A percentile compares a stretch with the other conserved stretches of the same genome.
phyloP scores from a whole-genome alignment of 2,888 invertebrate species.

The Lathronympha strigana region DNA sequence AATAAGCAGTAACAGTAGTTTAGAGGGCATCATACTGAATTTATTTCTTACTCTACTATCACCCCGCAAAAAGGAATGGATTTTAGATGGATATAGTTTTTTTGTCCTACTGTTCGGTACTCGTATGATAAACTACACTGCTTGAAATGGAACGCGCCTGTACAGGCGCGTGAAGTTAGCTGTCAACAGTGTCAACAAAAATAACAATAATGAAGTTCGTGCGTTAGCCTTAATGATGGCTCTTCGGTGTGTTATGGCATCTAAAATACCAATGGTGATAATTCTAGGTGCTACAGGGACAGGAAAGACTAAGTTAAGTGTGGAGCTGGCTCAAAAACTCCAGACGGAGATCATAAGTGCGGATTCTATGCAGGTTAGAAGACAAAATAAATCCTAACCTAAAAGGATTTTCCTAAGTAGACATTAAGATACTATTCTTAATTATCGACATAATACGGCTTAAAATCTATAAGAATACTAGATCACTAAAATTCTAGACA shows the following conservation, averaged over 20 bases:
- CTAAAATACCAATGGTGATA: constrained; percentile 89
- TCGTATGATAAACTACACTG: constrained; percentile 10
- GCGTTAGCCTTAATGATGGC: constrained; percentile 68
- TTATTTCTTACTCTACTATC: too few species aligned
- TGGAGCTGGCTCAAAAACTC: constrained; percentile 94
- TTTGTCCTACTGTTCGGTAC: too few species aligned
- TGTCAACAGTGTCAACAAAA: constrained; percentile 50
- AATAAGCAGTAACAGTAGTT: too few species aligned
- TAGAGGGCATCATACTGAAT: too few species aligned
- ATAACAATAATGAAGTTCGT: constrained; percentile 78
- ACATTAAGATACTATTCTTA: not conserved
- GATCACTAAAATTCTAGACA: not conserved
- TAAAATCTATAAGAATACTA: not conserved
- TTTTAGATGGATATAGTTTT: too few species aligned
- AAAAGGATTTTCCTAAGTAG: constrained; percentile 47
- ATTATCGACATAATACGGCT: not conserved
- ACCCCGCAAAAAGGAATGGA: too few species aligned
- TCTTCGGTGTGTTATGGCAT: constrained; percentile 68
- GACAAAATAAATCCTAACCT: constrained; percentile 59
- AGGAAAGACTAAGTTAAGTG: constrained; percentile 97
- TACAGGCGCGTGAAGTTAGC: not conserved
- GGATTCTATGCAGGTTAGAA: constrained; percentile 98
- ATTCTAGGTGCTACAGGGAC: constrained; percentile 98
- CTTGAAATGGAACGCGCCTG: constrained; percentile 47
- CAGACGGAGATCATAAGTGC: constrained; percentile 97